A percentile compares a stretch with the other conserved stretches of the same genome.
Conservation (phyloP, 2,888 invertebrate genomes). For the Pherbina coryleti region DNA sequence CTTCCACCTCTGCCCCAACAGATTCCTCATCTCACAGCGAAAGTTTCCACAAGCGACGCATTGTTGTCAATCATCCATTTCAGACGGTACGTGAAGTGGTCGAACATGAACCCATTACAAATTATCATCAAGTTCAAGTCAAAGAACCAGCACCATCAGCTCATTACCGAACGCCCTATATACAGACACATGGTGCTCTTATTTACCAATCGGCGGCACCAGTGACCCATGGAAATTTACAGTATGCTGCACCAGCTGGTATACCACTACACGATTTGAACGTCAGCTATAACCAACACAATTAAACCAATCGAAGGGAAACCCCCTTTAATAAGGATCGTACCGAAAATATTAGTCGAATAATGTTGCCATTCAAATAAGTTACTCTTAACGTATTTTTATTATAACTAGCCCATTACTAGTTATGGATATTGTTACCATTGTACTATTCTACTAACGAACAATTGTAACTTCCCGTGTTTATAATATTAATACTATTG, state of each 20-base stretch:
- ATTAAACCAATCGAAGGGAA: not conserved
- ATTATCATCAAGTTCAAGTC: slow-evolving; percentile 73
- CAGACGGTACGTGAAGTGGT: slow-evolving; percentile 75
- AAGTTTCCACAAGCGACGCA: slow-evolving; percentile 73
- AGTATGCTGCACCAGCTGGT: slow-evolving; percentile 28
- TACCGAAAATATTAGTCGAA: too few species aligned
- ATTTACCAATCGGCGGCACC: not conserved
- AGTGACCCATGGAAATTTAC: slow-evolving; percentile 36
- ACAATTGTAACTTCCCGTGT: slow-evolving; percentile 15
- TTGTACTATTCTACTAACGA: slow-evolving; percentile 17
- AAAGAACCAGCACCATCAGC: slow-evolving; percentile 71
- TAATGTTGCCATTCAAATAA: slow-evolving; percentile 8
- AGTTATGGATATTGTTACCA: slow-evolving; percentile 4
- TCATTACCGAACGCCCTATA: slow-evolving; percentile 58
- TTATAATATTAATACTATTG: slow-evolving; percentile 18
- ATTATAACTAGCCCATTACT: not conserved
- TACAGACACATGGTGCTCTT: slow-evolving; percentile 56
- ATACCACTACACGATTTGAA: slow-evolving; percentile 25
- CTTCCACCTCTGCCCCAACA: slow-evolving; percentile 73
- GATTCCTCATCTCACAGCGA: slow-evolving; percentile 71
- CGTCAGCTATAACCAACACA: slow-evolving; percentile 15
- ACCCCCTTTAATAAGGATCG: not conserved
- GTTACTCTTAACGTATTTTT: slow-evolving; percentile 12
- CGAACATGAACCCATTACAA: slow-evolving; percentile 74
- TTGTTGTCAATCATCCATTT: slow-evolving; percentile 75